Percentiles rank a stretch among this genome's conserved stretches.
Evolutionary conservation across 2,797 vertebrate genomes (phyloP).

Genomic region (Diglossa cyanea): DNA sequence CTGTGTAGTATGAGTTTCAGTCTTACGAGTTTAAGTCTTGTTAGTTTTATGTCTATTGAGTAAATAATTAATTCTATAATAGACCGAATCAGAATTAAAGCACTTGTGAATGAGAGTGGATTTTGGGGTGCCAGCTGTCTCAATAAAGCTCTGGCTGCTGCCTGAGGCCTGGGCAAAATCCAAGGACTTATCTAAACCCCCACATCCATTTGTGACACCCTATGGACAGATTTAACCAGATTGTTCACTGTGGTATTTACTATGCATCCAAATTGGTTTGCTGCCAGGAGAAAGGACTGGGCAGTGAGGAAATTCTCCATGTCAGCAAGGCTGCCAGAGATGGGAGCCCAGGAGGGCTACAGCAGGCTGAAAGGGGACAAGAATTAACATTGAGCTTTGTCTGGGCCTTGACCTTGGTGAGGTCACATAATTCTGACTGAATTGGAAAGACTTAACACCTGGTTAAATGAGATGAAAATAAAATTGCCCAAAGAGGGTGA

Average conservation of each 20-base stretch:
- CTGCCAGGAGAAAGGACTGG: not conserved
- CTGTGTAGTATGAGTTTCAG: not conserved
- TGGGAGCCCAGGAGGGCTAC: accelerated
- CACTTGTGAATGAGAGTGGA: too few species aligned
- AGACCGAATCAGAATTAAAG: not conserved
- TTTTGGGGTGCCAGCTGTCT: not conserved
- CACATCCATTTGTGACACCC: too few species aligned
- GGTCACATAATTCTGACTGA: not conserved
- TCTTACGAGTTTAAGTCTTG: too few species aligned
- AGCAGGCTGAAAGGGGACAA: accelerated
- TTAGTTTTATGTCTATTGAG: not conserved
- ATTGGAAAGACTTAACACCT: not conserved
- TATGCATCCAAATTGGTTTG: not conserved
- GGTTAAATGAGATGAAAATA: not conserved
- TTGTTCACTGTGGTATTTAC: not conserved
- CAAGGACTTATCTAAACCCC: not conserved
- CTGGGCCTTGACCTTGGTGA: not conserved
- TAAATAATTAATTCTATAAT: not conserved
- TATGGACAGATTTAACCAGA: not conserved
- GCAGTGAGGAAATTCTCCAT: not conserved
- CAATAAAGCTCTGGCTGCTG: not conserved
- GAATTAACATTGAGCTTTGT: not conserved
- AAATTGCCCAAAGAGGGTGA: not conserved
- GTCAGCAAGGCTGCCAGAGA: not conserved
- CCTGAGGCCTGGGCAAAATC: not conserved